A percentile compares a stretch with the other conserved stretches of the same genome.
Evolutionary conservation across 2,113 vertebrate genomes (phyloP).

Genomic region (Ptychochromis oligacanthus): DNA sequence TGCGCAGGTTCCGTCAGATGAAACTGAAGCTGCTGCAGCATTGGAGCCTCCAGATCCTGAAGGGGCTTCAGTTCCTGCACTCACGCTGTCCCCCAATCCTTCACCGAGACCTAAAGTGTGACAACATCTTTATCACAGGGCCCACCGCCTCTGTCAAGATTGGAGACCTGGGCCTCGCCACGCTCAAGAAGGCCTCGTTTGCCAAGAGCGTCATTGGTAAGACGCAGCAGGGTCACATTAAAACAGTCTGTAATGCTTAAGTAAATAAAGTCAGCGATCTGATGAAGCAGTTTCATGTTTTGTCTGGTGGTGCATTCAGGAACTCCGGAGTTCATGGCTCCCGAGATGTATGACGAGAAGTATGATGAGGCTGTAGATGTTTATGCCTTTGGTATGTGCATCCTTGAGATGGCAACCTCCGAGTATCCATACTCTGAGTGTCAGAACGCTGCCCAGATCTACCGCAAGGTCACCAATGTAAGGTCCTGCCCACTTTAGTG

Average conservation of each 20-base stretch:
- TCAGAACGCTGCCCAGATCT: slow-evolving; percentile 91
- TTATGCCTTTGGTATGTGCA: slow-evolving; percentile 94
- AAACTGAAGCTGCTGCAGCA: slow-evolving; percentile 90
- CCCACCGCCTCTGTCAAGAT: slow-evolving; percentile 91
- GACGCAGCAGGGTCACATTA: neutral
- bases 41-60: slow-evolving; percentile 90
- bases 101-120: slow-evolving; percentile 93
- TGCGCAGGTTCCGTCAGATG: slow-evolving; percentile 92
- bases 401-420: slow-evolving; percentile 94
- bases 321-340: slow-evolving; percentile 93
- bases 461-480: slow-evolving; percentile 93
- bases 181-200: slow-evolving; percentile 90
- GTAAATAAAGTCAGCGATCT: neutral
- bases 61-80: slow-evolving; percentile 92
- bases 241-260: neutral
- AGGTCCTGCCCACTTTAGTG: slow-evolving; percentile 37
- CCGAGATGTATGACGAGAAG: slow-evolving; percentile 95
- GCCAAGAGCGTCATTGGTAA: slow-evolving; percentile 93
- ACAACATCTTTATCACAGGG: slow-evolving; percentile 94
- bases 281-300: neutral
- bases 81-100: slow-evolving; percentile 89
- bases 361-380: slow-evolving; percentile 92
- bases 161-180: slow-evolving; percentile 91
- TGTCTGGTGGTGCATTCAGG: slow-evolving; percentile 44
- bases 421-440: slow-evolving; percentile 94